A percentile compares a stretch with the other conserved stretches of the same genome.
Evolutionary conservation across 2,888 invertebrate genomes (phyloP).

Genomic region (Stictocephala bisonia): DNA sequence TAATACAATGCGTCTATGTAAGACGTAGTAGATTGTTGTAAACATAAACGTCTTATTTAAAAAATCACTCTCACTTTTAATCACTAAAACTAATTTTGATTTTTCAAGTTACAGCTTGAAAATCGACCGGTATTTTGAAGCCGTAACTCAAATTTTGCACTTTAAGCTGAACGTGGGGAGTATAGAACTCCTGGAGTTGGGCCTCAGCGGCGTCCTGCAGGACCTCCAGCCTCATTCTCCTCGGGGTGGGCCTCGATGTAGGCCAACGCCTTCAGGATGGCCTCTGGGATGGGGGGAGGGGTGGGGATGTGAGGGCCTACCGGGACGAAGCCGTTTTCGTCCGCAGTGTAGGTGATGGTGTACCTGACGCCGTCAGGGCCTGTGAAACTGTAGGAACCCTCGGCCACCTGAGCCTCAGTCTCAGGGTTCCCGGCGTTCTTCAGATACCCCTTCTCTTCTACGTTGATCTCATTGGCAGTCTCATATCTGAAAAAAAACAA

Average conservation of each 20-base stretch:
- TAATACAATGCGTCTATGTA: constrained; percentile 26
- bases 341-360: constrained; percentile 73
- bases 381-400: constrained; percentile 76
- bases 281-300: constrained; percentile 83
- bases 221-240: constrained; percentile 62
- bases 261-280: constrained; percentile 76
- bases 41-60: no score
- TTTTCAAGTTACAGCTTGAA: constrained; percentile 35
- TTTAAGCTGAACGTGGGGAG: background rate
- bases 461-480: constrained; percentile 71
- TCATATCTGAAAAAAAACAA: constrained; percentile 66
- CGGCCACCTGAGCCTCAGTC: constrained; percentile 64
- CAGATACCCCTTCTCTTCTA: constrained; percentile 70
- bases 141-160: constrained; percentile 25
- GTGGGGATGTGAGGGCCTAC: constrained; percentile 82
- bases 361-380: constrained; percentile 75
- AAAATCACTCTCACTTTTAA: no score
- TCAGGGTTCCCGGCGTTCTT: constrained; percentile 69
- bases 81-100: no score
- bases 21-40: no score
- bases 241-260: constrained; percentile 74
- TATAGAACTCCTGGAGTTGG: constrained; percentile 19
- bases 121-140: constrained; percentile 16
- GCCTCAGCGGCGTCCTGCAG: constrained; percentile 63
- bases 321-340: constrained; percentile 69